These are phyloP conservation scores for Apodemia duryi DNA, from an alignment of 2,888 invertebrate genomes.

Conservation along the genomic window DNA sequence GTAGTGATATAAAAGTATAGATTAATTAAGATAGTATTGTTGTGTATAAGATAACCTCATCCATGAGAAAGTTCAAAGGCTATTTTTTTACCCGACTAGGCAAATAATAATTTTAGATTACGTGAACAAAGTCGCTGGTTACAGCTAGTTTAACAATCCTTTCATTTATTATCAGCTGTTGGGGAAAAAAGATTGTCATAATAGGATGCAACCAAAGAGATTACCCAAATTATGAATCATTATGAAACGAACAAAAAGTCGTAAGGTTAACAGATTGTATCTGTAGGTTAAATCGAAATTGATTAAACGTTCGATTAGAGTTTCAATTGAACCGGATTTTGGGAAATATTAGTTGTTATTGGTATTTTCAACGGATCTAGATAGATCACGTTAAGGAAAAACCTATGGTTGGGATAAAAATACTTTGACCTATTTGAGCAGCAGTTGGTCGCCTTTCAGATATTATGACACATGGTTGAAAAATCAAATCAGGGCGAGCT, in stretches of 20 bases:
- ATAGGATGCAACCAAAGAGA: background rate
- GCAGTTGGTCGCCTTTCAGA: too few species aligned
- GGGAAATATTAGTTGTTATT: background rate
- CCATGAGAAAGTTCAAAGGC: too few species aligned
- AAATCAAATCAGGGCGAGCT: too few species aligned
- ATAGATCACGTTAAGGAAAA: background rate
- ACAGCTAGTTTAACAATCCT: too few species aligned
- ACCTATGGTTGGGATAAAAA: background rate
- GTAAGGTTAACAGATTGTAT: background rate
- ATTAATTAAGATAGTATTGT: too few species aligned
- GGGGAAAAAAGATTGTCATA: background rate
- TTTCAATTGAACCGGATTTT: slow-evolving; percentile 8
- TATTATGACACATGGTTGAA: background rate
- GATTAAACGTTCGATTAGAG: background rate
- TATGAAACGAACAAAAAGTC: background rate
- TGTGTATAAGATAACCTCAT: too few species aligned
- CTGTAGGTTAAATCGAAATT: background rate
- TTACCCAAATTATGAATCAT: slow-evolving; percentile 4
- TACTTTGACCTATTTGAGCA: background rate
- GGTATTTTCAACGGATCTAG: slow-evolving; percentile 3
- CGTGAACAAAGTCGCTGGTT: too few species aligned
- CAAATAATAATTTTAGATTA: too few species aligned
- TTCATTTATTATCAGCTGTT: too few species aligned
- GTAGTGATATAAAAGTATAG: too few species aligned
- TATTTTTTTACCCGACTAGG: too few species aligned